Base-by-base conservation (phyloP, 1,140 invertebrate genomes). In the Colletes gigas region DNA sequence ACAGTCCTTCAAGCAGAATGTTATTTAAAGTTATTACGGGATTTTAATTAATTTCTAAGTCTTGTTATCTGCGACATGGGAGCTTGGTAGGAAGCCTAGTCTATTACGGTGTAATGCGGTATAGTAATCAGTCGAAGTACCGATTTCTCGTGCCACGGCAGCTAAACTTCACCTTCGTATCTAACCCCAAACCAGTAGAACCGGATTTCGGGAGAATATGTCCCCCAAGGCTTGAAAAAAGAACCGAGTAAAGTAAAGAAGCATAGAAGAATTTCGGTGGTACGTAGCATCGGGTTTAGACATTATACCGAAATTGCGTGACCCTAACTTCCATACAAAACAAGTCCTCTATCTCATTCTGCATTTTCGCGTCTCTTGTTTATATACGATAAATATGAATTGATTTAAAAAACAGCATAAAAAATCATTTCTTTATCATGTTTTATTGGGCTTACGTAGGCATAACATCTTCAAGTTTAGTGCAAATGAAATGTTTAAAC, bases 171-270 rank as follows among this genome's bases (percentile, higher is more conserved):
- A 59, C 65, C 70, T 65, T 41, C 47, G 70, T 74, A 74, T 79
- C 65, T 78, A 83, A 74, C 50, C 52, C 59, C 30, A 74, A 83
- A 83, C 81, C 81, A 84, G 83, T 83, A 84, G 60, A 84, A 84
- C 81, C 83, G 81, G 83, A 69, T 84, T 75, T 80, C 55, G 71
- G 79, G 67, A 80, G 76, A 84, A 84, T 84, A 55, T 59, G 66
- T 83, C 77, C 59, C 54, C 69, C 71, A 17, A 17, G 63, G 62
- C 57, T 69, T 21, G 65, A 57, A 68, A 69, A 78, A 84, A 74
- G 67, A 12, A 62, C 19, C 30, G 44, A 70, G 14, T 44, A 77
- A 73, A 82, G 39, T 19, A 41, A 41, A 65, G 59, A 84, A 52
- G n/a, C 57, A 69, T 76, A 83, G 55, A 70, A 69, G 54, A 66